These are phyloP conservation scores for Triplophysa bombifrons DNA, from an alignment of 2,797 vertebrate species.

Conservation along the genomic window DNA sequence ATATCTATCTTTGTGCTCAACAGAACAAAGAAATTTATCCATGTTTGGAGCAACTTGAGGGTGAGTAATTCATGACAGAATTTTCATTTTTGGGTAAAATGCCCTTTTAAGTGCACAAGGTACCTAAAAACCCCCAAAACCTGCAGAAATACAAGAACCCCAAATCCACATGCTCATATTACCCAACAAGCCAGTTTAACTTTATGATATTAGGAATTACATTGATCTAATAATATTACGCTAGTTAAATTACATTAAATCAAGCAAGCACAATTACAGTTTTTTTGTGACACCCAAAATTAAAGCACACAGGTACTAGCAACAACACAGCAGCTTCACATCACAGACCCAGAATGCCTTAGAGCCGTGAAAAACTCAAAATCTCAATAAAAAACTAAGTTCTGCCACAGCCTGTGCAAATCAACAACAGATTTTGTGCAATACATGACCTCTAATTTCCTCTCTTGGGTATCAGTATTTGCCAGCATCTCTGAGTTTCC, in stretches of 20 bases:
- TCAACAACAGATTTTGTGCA: conserved; percentile 42
- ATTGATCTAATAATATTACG: neutral
- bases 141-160: neutral
- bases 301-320: neutral
- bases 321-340: neutral
- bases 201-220: neutral
- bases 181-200: neutral
- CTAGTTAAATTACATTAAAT: neutral
- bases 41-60: no score
- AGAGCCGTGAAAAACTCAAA: conserved; percentile 18
- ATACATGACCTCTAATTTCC: conserved; percentile 35
- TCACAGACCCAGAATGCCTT: no score
- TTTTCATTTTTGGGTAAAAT: no score
- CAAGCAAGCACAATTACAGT: neutral
- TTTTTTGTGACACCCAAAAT: neutral
- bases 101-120: no score
- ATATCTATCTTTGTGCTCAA: no score
- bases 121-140: neutral
- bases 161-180: neutral
- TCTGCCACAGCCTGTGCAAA: conserved; percentile 39
- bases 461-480: conserved; percentile 24
- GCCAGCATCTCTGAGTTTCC: conserved; percentile 6
- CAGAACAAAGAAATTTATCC: no score
- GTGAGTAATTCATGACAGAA: no score
- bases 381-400: neutral